phyloP scores from a whole-genome alignment of 1,140 invertebrate species.

The Cotesia typhae region DNA sequence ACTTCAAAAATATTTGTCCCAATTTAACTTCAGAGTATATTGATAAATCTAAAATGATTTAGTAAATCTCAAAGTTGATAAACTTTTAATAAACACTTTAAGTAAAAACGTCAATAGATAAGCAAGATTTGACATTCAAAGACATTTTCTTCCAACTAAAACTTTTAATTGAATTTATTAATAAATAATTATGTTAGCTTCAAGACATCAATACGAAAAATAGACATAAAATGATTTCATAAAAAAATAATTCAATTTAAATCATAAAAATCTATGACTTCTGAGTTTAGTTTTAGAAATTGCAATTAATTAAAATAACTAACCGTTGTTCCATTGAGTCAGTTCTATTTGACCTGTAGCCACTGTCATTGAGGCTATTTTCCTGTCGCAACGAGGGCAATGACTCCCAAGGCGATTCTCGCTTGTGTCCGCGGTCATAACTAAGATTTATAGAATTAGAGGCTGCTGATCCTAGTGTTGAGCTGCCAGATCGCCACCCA shows the following conservation, averaged over 20 bases:
- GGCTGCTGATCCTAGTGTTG: slow-evolving; percentile 71
- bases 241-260: too few relatives aligned
- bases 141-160: background rate
- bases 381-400: slow-evolving; percentile 83
- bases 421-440: slow-evolving; percentile 66
- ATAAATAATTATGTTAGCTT: background rate
- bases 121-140: too few relatives aligned
- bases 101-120: too few relatives aligned
- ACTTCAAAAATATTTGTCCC: too few relatives aligned
- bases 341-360: slow-evolving; percentile 83
- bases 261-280: too few relatives aligned
- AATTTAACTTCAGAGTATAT: too few relatives aligned
- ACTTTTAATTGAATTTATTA: background rate
- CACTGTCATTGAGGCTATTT: slow-evolving; percentile 83
- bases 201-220: too few relatives aligned
- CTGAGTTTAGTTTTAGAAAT: background rate
- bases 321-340: slow-evolving; percentile 87
- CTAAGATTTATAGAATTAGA: slow-evolving; percentile 59
- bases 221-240: too few relatives aligned
- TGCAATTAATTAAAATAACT: slow-evolving; percentile 28
- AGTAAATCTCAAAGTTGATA: too few relatives aligned
- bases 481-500: slow-evolving; percentile 83
- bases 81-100: too few relatives aligned
- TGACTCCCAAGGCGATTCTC: slow-evolving; percentile 83
- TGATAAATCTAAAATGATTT: too few relatives aligned